A percentile compares a stretch with the other conserved stretches of the same genome.
Evolutionary conservation across 2,113 vertebrate species (phyloP).

Genomic region (Nerophis lumbriciformis): DNA sequence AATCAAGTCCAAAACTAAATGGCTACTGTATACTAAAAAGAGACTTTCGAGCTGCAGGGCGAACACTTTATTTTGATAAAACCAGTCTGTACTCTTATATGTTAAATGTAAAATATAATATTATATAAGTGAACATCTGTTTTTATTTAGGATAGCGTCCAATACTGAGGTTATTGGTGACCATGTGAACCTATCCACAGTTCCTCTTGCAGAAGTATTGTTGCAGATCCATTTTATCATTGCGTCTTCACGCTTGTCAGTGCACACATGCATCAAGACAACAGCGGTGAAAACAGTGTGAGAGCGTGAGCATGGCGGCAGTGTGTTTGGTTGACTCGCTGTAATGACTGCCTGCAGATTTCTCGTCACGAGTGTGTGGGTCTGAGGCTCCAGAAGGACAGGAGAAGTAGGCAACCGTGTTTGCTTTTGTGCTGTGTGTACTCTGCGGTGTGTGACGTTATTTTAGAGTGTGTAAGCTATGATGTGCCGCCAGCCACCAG

Average conservation of each 20-base stretch:
- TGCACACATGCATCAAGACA: constrained; percentile 14
- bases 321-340: constrained; percentile 62
- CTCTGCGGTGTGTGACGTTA: constrained; percentile 68
- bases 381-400: constrained; percentile 43
- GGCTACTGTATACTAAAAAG: no score
- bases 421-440: constrained; percentile 74
- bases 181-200: not conserved
- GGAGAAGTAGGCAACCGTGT: constrained; percentile 56
- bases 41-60: no score
- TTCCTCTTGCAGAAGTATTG: not conserved
- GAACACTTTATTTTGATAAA: no score
- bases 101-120: not conserved
- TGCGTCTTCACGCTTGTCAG: constrained; percentile 25
- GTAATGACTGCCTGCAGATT: constrained; percentile 69
- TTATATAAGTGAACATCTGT: not conserved
- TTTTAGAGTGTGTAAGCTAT: constrained; percentile 71
- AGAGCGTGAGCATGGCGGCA: constrained; percentile 28
- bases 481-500: constrained; percentile 57
- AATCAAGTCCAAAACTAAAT: no score
- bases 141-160: not conserved
- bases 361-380: constrained; percentile 56
- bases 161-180: not conserved
- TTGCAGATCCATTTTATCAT: constrained; percentile 15
- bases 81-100: no score
- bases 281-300: constrained; percentile 48